These are phyloP conservation scores for Diadromus collaris DNA, from an alignment of 2,888 invertebrate species.

Conservation along the genomic window DNA sequence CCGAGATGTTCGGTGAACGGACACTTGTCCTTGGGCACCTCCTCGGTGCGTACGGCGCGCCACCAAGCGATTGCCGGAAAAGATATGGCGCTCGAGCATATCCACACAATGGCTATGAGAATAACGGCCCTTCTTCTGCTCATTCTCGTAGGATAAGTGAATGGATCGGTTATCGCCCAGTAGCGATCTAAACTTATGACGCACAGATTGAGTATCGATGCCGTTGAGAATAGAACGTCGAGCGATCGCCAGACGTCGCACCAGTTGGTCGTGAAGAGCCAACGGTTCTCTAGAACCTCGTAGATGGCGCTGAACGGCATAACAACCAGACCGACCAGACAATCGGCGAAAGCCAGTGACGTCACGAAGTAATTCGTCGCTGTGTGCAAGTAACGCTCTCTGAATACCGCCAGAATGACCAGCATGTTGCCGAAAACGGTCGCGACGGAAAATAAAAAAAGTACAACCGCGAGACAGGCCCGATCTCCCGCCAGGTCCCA, in stretches of 20 bases:
- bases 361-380: conserved; percentile 99
- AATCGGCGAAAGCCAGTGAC: conserved; percentile 97
- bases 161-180: conserved; percentile 99
- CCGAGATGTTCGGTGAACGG: conserved; percentile 98
- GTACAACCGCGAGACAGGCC: conserved; percentile 88
- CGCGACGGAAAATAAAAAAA: conserved; percentile 93
- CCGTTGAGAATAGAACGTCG: conserved; percentile 98
- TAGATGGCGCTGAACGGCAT: conserved; percentile 98
- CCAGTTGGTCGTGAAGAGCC: conserved; percentile 98
- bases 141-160: conserved; percentile 98
- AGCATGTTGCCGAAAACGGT: conserved; percentile 98
- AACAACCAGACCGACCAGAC: conserved; percentile 96
- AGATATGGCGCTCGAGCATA: conserved; percentile 97
- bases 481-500: conserved; percentile 85
- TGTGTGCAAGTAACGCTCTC: conserved; percentile 96
- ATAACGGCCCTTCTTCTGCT: conserved; percentile 92
- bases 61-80: conserved; percentile 99
- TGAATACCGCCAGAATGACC: conserved; percentile 95
- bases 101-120: conserved; percentile 97
- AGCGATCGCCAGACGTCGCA: conserved; percentile 99
- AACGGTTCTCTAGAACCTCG: conserved; percentile 93
- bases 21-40: conserved; percentile 92
- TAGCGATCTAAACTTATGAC: conserved; percentile 98
- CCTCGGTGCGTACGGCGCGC: conserved; percentile 92
- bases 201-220: conserved; percentile 98